A percentile compares a stretch with the other conserved stretches of the same genome.
These are phyloP conservation scores for Agonopterix subpropinquella DNA, from an alignment of 2,888 invertebrate genomes.

Conservation along the genomic window DNA sequence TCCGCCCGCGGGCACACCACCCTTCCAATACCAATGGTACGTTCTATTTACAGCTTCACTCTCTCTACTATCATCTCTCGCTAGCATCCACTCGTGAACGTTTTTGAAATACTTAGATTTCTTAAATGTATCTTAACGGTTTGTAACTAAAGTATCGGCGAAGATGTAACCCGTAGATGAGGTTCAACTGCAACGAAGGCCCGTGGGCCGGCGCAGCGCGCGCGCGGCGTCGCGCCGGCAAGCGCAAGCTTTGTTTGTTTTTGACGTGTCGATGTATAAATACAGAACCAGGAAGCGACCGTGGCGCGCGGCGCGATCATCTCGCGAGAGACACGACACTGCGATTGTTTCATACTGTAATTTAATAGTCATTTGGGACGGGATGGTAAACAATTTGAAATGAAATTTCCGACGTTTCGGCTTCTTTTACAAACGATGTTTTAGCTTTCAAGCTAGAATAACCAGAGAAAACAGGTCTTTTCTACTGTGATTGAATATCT, in stretches of 20 bases:
- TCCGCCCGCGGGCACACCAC: slow-evolving; percentile 52
- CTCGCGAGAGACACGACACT: slow-evolving; percentile 40
- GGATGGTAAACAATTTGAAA: slow-evolving; percentile 16
- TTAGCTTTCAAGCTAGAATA: no score
- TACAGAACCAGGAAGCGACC: slow-evolving; percentile 60
- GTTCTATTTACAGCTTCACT: slow-evolving; percentile 25
- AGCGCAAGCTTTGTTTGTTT: slow-evolving; percentile 62
- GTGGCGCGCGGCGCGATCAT: slow-evolving; percentile 17
- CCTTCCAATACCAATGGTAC: slow-evolving; percentile 60
- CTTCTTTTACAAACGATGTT: no score
- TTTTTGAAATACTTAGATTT: no score
- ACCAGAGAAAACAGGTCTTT: no score
- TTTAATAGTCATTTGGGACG: slow-evolving; percentile 30
- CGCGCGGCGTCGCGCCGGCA: not conserved
- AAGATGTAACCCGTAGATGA: no score
- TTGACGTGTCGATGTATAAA: slow-evolving; percentile 67
- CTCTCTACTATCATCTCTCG: not conserved
- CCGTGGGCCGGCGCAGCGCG: not conserved
- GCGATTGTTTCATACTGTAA: slow-evolving; percentile 17
- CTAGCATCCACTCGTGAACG: no score
- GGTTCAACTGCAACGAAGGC: no score
- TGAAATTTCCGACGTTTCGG: slow-evolving; percentile 6
- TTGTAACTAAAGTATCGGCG: no score
- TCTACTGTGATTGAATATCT: no score
- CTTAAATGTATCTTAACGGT: no score